Conservation (phyloP, 2,888 invertebrate genomes). For the Scaptomyza tumidula region DNA sequence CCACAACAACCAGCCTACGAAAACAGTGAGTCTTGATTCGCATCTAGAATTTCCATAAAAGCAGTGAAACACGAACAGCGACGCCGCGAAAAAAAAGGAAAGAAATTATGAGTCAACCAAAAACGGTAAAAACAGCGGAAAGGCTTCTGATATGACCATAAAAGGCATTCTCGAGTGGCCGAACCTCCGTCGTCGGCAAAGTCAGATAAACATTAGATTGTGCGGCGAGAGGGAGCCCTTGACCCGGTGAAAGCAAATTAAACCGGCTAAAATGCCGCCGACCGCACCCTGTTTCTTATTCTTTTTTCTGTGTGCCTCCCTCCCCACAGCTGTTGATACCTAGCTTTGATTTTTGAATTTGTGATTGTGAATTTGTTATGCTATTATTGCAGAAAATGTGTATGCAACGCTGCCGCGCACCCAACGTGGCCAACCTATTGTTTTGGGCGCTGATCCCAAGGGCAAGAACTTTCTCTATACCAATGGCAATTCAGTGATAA, state of each 20-base stretch:
- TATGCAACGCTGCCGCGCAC: slow-evolving; percentile 98
- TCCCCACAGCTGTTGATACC: slow-evolving; percentile 27
- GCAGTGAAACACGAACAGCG: slow-evolving; percentile 9
- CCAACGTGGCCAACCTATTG: slow-evolving; percentile 96
- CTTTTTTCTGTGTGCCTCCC: background rate
- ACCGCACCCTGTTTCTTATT: slow-evolving; percentile 63
- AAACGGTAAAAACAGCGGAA: slow-evolving; percentile 74
- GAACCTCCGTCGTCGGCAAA: slow-evolving; percentile 13
- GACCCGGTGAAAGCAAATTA: slow-evolving; percentile 38
- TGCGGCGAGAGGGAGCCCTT: slow-evolving; percentile 11
- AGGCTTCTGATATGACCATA: slow-evolving; percentile 70
- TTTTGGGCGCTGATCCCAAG: slow-evolving; percentile 97
- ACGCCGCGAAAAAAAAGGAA: slow-evolving; percentile 30
- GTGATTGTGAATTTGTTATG: slow-evolving; percentile 5
- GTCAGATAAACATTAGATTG: slow-evolving; percentile 43
- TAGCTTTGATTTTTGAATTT: slow-evolving; percentile 1
- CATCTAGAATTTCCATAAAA: slow-evolving; percentile 21
- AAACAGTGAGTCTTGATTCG: slow-evolving; percentile 76
- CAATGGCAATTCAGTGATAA: slow-evolving; percentile 98
- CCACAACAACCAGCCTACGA: slow-evolving; percentile 81
- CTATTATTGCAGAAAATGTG: slow-evolving; percentile 89
- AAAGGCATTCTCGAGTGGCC: slow-evolving; percentile 57
- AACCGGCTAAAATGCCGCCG: slow-evolving; percentile 38
- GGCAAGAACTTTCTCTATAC: slow-evolving; percentile 98
- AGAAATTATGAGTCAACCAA: slow-evolving; percentile 70